Percentiles rank a stretch among this genome's conserved stretches.
Conservation (phyloP, 2,113 vertebrate genomes). For the Orcinus orca region DNA sequence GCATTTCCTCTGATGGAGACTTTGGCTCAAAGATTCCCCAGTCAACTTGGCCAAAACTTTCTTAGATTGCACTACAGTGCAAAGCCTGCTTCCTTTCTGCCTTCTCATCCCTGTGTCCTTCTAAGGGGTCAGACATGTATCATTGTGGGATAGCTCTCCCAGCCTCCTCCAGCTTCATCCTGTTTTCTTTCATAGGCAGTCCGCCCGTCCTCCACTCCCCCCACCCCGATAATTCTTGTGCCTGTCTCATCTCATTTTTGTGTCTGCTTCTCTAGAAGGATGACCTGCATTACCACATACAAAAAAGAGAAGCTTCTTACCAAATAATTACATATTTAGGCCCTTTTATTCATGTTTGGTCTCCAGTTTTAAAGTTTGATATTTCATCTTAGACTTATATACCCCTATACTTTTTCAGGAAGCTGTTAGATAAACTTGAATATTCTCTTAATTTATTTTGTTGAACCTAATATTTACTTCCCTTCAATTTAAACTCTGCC, state of each 20-base stretch:
- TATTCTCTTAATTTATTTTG: conserved; percentile 25
- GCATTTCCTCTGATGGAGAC: neutral
- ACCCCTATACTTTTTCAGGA: neutral
- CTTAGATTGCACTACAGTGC: neutral
- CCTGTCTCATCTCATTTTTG: neutral
- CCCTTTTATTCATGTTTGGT: neutral
- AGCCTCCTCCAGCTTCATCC: neutral
- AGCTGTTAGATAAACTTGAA: neutral
- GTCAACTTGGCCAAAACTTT: neutral
- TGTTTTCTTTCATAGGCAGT: neutral
- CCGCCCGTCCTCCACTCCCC: rapidly evolving
- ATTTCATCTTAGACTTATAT: neutral
- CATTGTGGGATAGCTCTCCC: neutral
- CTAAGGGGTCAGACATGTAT: neutral
- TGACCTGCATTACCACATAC: neutral
- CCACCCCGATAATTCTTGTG: neutral
- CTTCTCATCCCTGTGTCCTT: neutral
- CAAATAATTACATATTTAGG: neutral
- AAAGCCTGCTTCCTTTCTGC: neutral
- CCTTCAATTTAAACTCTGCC: conserved; percentile 34
- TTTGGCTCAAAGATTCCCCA: neutral
- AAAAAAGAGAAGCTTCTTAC: neutral
- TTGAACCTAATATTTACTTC: neutral
- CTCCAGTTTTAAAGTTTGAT: neutral
- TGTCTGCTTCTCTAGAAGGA: neutral